A percentile compares a stretch with the other conserved stretches of the same genome.
Conservation (phyloP, 2,888 invertebrate species). For the Conops quadrifasciatus region DNA sequence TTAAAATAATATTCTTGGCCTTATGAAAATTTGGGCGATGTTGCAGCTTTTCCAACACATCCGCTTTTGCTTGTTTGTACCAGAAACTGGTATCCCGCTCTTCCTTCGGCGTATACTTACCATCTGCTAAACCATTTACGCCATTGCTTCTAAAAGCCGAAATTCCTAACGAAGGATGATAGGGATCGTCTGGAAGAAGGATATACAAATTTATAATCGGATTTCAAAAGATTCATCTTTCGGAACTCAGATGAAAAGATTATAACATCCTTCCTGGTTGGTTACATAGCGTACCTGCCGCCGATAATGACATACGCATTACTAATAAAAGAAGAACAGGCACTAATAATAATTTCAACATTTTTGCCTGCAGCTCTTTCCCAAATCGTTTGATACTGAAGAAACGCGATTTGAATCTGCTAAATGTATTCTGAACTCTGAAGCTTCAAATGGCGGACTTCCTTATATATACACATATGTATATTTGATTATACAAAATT, state of each 20-base stretch:
- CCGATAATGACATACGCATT: background rate
- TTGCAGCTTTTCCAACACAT: slow-evolving; percentile 45
- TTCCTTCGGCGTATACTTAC: slow-evolving; percentile 38
- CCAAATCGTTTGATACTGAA: background rate
- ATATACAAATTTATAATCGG: too few species aligned
- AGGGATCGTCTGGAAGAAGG: slow-evolving; percentile 12
- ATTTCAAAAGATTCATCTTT: too few species aligned
- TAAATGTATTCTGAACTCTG: background rate
- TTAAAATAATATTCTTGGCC: slow-evolving; percentile 58
- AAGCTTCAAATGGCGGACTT: background rate
- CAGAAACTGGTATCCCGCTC: slow-evolving; percentile 49
- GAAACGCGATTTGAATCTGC: background rate
- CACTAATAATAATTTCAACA: background rate
- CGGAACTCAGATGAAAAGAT: too few species aligned
- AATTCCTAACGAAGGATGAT: background rate
- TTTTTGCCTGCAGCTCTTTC: background rate
- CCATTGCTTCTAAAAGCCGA: background rate
- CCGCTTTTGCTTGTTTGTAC: slow-evolving; percentile 49
- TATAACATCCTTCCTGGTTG: background rate
- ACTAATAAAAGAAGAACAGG: background rate
- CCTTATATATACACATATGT: too few species aligned
- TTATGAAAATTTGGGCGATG: slow-evolving; percentile 38
- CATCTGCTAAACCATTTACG: slow-evolving; percentile 12
- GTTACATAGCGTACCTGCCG: background rate
- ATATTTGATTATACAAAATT: too few species aligned